Conservation (phyloP, 2,797 vertebrate species). For the Rhinoraja longicauda region DNA sequence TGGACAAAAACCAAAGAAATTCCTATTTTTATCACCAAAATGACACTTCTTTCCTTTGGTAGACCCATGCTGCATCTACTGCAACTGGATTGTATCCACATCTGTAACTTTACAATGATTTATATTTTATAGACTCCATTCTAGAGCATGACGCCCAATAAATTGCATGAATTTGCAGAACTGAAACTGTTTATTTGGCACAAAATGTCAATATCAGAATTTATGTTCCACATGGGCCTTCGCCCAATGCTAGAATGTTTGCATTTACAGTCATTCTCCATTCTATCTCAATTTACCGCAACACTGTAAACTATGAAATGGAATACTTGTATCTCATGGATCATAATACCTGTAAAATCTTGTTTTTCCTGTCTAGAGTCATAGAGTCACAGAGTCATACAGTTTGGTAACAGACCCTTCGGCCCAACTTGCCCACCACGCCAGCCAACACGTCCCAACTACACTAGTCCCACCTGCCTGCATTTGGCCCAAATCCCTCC, state of each 20-base stretch:
- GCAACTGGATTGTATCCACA: slow-evolving; percentile 16
- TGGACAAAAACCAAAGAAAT: neutral
- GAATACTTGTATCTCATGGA: neutral
- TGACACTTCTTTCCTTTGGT: neutral
- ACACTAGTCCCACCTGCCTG: too few relatives aligned
- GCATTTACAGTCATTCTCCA: neutral
- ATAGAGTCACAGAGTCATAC: too few relatives aligned
- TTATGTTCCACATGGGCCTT: neutral
- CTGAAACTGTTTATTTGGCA: neutral
- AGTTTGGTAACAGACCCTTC: too few relatives aligned
- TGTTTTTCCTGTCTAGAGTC: neutral
- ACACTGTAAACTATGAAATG: neutral
- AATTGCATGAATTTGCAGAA: neutral
- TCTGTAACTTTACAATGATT: neutral
- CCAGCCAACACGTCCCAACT: too few relatives aligned
- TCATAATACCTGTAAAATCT: neutral
- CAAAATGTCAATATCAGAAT: neutral
- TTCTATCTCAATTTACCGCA: neutral
- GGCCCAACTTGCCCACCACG: too few relatives aligned
- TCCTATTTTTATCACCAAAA: neutral
- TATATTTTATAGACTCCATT: neutral
- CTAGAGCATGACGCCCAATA: neutral
- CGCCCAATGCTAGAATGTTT: neutral
- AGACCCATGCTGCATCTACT: neutral
- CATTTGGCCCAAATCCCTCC: too few relatives aligned